Base-by-base conservation (phyloP, 2,888 invertebrate genomes). In the Tachina fera region DNA sequence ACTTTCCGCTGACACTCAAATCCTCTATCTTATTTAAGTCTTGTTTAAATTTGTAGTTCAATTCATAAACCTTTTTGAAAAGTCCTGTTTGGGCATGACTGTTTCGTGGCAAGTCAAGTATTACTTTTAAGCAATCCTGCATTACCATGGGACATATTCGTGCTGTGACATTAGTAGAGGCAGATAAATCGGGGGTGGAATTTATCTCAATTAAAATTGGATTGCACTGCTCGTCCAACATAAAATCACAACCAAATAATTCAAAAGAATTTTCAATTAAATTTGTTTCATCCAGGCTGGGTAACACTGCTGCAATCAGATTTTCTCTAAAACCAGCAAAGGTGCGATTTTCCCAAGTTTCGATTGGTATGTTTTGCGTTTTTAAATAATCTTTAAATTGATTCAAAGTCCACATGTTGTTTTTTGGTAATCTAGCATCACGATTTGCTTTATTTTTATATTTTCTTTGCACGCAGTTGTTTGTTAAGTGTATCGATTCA, bases 121-220 rank as follows among this genome's bases (percentile, higher is more conserved):
- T 91, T 95, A 98, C 98, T 95, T 97, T 98, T 74, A 98, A 94
- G 31, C 97, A 94, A 93, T 98, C 98, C 89, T 97, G 95, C 19
- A 98, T 92, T 6, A 97, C 97, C 88, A 94, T 94, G 4, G 96
- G 95, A 91, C 98, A 98, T 91, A 98, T 95, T 87, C 95, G 94
- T 0, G 96, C 95, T 0, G 98, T 98, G 13, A 98, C 95, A 79
- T 95, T 95, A 0, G 98, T 98, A 41, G 97, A 97, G 31, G 95
- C 94, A 84, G 95, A 94, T 92, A 98, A 95, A 92, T 97, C 96
- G 0, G 98, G 98, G 90, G 96, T 96, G 2, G 97, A 96, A 93
- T 98, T 98, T 87, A 98, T 97, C 94, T 98, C 98, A 89, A 98
- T 96, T 84, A 98, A 93, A 96, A 97, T 98, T 0, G 98, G 97